Base-by-base conservation (phyloP, 2,797 vertebrate genomes). In the Cossypha caffra region DNA sequence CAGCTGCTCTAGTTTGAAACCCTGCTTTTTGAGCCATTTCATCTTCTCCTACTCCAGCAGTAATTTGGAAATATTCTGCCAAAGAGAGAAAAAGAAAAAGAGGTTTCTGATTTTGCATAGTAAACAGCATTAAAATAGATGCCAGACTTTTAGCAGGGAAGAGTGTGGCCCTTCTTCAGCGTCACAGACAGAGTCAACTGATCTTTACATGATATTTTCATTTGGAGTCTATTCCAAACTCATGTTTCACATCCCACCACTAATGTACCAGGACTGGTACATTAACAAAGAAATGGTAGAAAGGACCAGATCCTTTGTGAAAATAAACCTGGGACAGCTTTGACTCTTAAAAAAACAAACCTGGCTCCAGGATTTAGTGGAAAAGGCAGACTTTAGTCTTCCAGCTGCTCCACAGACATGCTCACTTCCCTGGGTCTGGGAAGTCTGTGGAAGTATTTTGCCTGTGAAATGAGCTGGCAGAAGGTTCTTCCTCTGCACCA, bases 191-290 rank as follows among this genome's bases (percentile, higher is more conserved):
- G 75, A 69, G 90, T 67, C 95, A 97, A 68, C 67, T 95, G 95
- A 96, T 91, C 77, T 89, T 78, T 88, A 86, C 0, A 2, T 40
- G 86, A 18, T 95, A 97, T 94, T 97, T 96, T 84, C 85, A 79
- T 97, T 92, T 84, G 52, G 64, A 58, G 31, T 55, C 69, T 67
- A 29, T 48, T 76, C 71, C 81, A 90, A 91, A 96, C 87, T 96
- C 95, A 29, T 50, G 85, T 96, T 96, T 97, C 92, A 88, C 42
- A 51, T 86, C 78, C 66, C 38, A 43, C 72, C 61, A 54, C 52
- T 57, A 52, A 55, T 16, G 24, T 24, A 67, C 52, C 52, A 62
- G 50, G 50, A 61, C 5, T 6, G 45, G 26, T 58, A n/a, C n/a
- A n/a, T 67, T 81, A 66, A 68, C 23, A 50, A 76, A 79, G 40